phyloP scores from a whole-genome alignment of 2,888 invertebrate genomes.

The Nemotelus pantherinus region DNA sequence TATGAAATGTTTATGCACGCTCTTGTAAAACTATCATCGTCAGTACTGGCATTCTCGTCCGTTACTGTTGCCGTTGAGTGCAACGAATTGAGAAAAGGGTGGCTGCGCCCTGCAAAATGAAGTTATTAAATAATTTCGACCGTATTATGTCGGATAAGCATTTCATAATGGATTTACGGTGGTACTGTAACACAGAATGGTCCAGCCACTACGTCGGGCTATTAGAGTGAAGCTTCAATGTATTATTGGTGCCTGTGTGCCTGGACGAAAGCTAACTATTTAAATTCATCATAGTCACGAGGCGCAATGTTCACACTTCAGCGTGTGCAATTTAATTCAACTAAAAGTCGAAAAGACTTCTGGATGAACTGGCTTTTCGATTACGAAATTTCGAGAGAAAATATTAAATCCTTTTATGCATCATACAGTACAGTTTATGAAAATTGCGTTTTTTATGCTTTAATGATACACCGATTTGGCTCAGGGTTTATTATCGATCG shows the following conservation, averaged over 20 bases:
- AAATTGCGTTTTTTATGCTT: too few species aligned
- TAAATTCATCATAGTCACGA: neutral
- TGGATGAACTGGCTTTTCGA: too few species aligned
- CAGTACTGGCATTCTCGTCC: neutral
- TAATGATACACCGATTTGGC: too few species aligned
- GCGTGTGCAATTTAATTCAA: too few species aligned
- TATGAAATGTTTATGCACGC: conserved; percentile 1
- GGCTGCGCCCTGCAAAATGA: neutral
- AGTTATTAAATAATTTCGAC: conserved; percentile 13
- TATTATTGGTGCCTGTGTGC: neutral
- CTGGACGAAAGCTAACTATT: neutral
- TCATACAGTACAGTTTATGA: too few species aligned
- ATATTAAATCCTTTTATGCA: too few species aligned
- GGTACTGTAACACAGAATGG: neutral
- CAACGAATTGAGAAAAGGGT: neutral
- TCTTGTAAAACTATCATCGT: neutral
- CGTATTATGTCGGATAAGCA: conserved; percentile 17
- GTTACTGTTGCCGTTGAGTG: neutral
- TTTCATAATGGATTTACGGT: conserved; percentile 14
- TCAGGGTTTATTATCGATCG: too few species aligned
- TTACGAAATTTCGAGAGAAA: too few species aligned
- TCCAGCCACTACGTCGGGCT: neutral
- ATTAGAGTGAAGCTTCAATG: neutral
- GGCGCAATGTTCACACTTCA: too few species aligned
- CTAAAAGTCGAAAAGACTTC: too few species aligned